Evolutionary conservation across 1,140 invertebrate genomes (phyloP).

Genomic region (Atta texana): DNA sequence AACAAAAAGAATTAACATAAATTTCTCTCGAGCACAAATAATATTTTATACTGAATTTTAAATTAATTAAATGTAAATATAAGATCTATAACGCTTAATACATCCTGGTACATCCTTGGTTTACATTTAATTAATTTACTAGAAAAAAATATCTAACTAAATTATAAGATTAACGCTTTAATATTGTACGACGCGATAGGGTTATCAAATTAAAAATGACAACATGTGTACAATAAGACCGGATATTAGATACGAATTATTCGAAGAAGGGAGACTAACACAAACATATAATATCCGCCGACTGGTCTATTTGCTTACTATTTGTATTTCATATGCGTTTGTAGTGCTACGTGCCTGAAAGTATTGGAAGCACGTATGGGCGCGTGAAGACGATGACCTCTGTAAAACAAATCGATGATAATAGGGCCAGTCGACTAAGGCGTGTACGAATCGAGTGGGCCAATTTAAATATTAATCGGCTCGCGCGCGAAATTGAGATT

Average conservation of each 20-base stretch:
- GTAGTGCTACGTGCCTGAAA: background rate
- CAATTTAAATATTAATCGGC: conserved; percentile 46
- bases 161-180: background rate
- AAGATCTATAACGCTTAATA: background rate
- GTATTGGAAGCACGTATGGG: background rate
- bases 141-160: background rate
- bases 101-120: too few species aligned
- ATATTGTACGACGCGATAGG: background rate
- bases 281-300: background rate
- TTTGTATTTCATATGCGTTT: background rate
- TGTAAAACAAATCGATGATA: conserved; percentile 1
- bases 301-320: background rate
- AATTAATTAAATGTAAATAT: background rate
- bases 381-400: background rate
- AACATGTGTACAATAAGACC: too few species aligned
- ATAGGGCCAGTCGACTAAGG: background rate
- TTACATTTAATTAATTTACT: background rate
- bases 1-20: background rate
- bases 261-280: background rate
- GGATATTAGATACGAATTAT: conserved; percentile 17
- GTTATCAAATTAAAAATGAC: background rate
- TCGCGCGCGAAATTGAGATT: conserved; percentile 40
- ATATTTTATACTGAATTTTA: background rate
- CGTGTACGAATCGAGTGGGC: conserved; percentile 3
- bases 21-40: background rate